Evolutionary conservation across 2,113 vertebrate species (phyloP).

Genomic region (Semicossyphus pulcher): DNA sequence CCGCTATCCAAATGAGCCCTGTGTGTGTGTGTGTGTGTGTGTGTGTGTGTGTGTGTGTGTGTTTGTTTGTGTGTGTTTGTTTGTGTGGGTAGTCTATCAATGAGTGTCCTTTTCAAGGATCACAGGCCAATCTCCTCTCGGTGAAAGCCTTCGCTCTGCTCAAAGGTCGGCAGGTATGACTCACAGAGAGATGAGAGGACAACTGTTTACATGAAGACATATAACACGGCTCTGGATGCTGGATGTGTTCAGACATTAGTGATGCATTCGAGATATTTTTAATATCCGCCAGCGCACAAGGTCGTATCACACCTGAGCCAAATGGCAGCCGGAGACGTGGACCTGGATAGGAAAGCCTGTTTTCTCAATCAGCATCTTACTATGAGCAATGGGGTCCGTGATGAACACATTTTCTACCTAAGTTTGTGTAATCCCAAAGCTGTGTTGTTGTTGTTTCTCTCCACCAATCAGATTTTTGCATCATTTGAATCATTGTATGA

Average conservation of each 20-base stretch:
- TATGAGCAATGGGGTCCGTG: neutral
- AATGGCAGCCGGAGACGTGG: no score
- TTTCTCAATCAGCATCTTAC: neutral
- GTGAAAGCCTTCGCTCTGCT: slow-evolving; percentile 49
- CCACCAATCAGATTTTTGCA: neutral
- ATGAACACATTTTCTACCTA: neutral
- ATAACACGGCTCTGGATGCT: neutral
- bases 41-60: no score
- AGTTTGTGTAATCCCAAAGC: no score
- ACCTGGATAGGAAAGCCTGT: neutral
- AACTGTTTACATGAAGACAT: slow-evolving; percentile 34
- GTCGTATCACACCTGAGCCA: neutral
- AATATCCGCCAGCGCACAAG: neutral
- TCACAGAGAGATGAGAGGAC: slow-evolving; percentile 54
- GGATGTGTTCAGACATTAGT: slow-evolving; percentile 14
- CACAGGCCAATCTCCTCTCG: slow-evolving; percentile 62
- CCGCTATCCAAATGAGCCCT: slow-evolving; percentile 32
- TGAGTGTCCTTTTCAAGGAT: slow-evolving; percentile 70
- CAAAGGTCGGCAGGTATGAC: slow-evolving; percentile 71
- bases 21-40: slow-evolving; percentile 34
- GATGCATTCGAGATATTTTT: slow-evolving; percentile 16
- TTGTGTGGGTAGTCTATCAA: slow-evolving; percentile 54
- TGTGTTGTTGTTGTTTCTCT: neutral
- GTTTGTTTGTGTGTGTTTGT: slow-evolving; percentile 31
- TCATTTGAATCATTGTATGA: neutral